phyloP scores from a whole-genome alignment of 2,888 invertebrate genomes.

The Pyrrhia umbra region DNA sequence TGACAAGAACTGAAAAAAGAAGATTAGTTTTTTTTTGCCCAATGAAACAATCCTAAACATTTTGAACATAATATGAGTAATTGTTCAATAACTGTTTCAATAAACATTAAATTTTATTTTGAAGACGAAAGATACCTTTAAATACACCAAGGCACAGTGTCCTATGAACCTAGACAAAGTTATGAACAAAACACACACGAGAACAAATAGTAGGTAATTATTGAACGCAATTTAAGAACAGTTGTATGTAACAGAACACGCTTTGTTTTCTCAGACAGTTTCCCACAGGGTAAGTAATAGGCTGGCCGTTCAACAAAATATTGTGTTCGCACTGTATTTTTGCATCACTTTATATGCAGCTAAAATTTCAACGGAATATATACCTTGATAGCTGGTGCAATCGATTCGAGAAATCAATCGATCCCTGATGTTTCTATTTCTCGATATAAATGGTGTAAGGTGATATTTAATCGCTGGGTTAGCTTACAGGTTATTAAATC shows the following conservation, averaged over 20 bases:
- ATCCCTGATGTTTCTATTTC: slow-evolving; percentile 58
- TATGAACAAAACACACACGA: slow-evolving; percentile 51
- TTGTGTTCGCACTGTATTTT: slow-evolving; percentile 82
- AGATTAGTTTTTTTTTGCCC: no score
- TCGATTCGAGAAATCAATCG: slow-evolving; percentile 32
- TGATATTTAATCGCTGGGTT: slow-evolving; percentile 28
- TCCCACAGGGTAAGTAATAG: slow-evolving; percentile 88
- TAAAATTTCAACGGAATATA: slow-evolving; percentile 58
- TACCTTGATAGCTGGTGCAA: slow-evolving; percentile 26
- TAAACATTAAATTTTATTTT: no score
- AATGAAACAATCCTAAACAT: no score
- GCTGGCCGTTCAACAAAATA: slow-evolving; percentile 85
- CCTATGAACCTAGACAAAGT: neutral
- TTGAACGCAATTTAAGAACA: slow-evolving; percentile 77
- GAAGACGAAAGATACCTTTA: neutral
- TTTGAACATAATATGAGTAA: no score
- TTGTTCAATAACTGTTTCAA: no score
- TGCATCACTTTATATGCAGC: slow-evolving; percentile 77
- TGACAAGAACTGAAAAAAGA: no score
- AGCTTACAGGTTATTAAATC: neutral
- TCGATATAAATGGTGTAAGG: slow-evolving; percentile 25
- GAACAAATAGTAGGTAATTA: slow-evolving; percentile 72
- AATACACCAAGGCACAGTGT: neutral
- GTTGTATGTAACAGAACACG: slow-evolving; percentile 85
- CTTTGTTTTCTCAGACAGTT: slow-evolving; percentile 88